A percentile compares a stretch with the other conserved stretches of the same genome.
phyloP scores from a whole-genome alignment of 2,888 invertebrate genomes.

The Melangyna quadrimaculata region DNA sequence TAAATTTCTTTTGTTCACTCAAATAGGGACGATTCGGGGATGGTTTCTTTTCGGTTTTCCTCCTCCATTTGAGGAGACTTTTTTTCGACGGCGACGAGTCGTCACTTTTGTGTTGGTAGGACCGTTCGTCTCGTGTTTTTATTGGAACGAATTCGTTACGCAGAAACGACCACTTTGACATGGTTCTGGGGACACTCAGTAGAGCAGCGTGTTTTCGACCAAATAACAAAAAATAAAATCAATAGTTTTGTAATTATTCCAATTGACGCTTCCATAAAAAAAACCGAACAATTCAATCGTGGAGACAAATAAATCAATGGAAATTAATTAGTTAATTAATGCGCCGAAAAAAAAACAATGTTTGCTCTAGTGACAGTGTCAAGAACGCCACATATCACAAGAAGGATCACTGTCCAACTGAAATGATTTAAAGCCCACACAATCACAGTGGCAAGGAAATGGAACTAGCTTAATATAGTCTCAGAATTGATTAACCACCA shows the following conservation, averaged over 20 bases:
- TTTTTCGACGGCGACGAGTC: conserved; percentile 54
- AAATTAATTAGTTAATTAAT: conserved; percentile 16
- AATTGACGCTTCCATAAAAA: not conserved
- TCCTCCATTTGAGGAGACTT: conserved; percentile 50
- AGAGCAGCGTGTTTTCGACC: not conserved
- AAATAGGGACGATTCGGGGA: conserved; percentile 31
- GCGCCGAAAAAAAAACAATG: not conserved
- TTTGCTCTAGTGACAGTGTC: not conserved
- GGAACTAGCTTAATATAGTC: conserved; percentile 1
- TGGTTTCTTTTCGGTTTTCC: conserved; percentile 46
- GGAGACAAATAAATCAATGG: not conserved
- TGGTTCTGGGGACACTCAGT: conserved; percentile 18
- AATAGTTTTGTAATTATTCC: not conserved
- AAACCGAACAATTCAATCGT: not conserved
- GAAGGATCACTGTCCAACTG: conserved; percentile 38
- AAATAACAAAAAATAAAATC: not conserved
- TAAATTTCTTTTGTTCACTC: conserved; percentile 52
- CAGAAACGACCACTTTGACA: conserved; percentile 74
- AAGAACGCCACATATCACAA: conserved; percentile 27
- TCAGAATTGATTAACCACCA: conserved; percentile 53
- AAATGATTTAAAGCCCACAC: conserved; percentile 20
- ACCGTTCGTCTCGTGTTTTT: conserved; percentile 8
- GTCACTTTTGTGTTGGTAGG: conserved; percentile 32
- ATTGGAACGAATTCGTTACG: conserved; percentile 72
- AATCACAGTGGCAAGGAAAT: conserved; percentile 2